Percentiles rank a stretch among this genome's conserved stretches.
Conservation (phyloP, 1,140 invertebrate species). For the Magallana angulata region DNA sequence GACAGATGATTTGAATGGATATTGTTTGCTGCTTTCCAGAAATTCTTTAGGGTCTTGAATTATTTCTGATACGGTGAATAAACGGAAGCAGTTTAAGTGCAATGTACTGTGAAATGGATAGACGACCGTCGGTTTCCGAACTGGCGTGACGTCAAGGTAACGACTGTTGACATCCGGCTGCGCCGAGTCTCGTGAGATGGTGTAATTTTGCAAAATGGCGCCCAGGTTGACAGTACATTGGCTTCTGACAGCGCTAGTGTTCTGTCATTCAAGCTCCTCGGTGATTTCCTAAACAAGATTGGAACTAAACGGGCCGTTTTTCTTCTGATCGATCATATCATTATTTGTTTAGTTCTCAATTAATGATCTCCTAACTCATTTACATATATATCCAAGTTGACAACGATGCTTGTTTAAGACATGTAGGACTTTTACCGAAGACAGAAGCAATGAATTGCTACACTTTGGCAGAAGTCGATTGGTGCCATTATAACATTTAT, state of each 20-base stretch:
- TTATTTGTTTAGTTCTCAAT: conserved; percentile 11
- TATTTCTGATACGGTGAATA: background rate
- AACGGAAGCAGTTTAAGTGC: background rate
- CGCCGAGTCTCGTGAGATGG: background rate
- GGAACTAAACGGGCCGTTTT: background rate
- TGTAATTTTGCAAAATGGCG: background rate
- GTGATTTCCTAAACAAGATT: conserved; percentile 10
- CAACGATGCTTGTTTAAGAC: background rate
- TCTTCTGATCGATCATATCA: conserved; percentile 27
- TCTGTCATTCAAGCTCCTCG: background rate
- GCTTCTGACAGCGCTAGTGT: background rate
- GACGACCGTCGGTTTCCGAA: conserved; percentile 16
- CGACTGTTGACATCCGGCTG: conserved; percentile 30
- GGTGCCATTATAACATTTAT: too few relatives aligned
- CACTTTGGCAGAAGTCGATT: too few relatives aligned
- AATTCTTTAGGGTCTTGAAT: background rate
- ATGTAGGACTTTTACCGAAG: background rate
- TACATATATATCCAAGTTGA: background rate
- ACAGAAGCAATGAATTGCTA: background rate
- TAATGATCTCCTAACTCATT: background rate
- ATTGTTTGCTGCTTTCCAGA: background rate
- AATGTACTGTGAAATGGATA: conserved; percentile 4
- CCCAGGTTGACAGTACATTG: conserved; percentile 15
- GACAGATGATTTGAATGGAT: background rate
- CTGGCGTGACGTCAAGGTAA: conserved; percentile 28